Percentiles rank a stretch among this genome's conserved stretches.
Conservation (phyloP, 2,797 vertebrate species). For the Orientallactaga sibirica region DNA sequence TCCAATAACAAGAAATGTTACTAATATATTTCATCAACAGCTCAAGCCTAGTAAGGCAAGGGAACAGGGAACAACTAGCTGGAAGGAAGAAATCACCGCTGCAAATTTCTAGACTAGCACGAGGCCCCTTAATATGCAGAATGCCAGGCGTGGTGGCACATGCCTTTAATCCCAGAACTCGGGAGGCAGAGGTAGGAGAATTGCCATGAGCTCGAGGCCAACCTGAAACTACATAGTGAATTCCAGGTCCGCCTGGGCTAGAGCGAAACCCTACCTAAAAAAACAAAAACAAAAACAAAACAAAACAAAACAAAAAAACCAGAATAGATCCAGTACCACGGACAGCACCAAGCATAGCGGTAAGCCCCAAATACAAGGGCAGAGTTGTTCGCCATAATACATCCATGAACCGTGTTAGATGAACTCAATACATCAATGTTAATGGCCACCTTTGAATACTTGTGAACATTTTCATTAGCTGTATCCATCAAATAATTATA, state of each 20-base stretch:
- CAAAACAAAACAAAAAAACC: too few relatives aligned
- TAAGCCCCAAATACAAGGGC: accelerated
- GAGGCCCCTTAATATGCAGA: not conserved
- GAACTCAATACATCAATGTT: not conserved
- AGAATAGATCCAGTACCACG: too few relatives aligned
- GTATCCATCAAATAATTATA: constrained; percentile 38
- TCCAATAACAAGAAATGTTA: not conserved
- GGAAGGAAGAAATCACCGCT: constrained; percentile 16
- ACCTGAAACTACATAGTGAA: too few relatives aligned
- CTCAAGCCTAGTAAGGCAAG: not conserved
- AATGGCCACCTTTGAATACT: constrained; percentile 1
- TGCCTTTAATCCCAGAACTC: too few relatives aligned
- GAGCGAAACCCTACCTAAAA: too few relatives aligned
- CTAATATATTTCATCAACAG: not conserved
- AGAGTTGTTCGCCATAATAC: not conserved
- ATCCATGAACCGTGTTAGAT: not conserved
- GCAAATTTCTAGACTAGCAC: not conserved
- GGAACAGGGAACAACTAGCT: not conserved
- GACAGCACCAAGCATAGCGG: too few relatives aligned
- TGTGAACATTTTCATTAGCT: constrained; percentile 19
- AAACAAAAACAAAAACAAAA: too few relatives aligned
- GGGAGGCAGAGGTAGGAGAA: too few relatives aligned
- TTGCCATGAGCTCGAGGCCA: too few relatives aligned
- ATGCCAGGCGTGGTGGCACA: too few relatives aligned
- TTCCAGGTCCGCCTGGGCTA: too few relatives aligned